These are phyloP conservation scores for Ectropis crepuscularia DNA, from an alignment of 2,888 invertebrate species.

Conservation along the genomic window DNA sequence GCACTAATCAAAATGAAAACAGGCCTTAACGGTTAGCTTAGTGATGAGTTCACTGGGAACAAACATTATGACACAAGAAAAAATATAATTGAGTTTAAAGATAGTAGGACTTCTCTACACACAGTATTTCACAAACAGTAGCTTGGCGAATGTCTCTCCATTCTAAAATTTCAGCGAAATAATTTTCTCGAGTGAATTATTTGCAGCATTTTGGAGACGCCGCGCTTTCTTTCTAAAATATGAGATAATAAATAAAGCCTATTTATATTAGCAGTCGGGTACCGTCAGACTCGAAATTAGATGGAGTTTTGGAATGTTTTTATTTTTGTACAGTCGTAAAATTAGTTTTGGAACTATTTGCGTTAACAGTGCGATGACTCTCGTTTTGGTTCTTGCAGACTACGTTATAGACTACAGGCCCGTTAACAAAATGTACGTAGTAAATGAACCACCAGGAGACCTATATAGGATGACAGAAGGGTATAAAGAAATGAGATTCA, in stretches of 20 bases:
- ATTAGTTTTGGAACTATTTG: conserved; percentile 3
- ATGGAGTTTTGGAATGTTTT: conserved; percentile 12
- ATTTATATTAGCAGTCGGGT: conserved; percentile 18
- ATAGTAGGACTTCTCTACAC: too few relatives aligned
- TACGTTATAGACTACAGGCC: neutral
- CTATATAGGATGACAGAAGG: too few relatives aligned
- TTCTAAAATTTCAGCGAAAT: conserved; percentile 12
- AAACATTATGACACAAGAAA: too few relatives aligned
- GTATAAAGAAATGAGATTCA: too few relatives aligned
- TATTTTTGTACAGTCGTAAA: conserved; percentile 15
- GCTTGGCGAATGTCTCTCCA: neutral
- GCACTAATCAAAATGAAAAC: too few relatives aligned
- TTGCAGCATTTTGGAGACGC: conserved; percentile 6
- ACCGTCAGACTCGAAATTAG: conserved; percentile 21
- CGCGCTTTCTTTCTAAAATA: conserved; percentile 21
- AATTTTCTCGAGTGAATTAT: conserved; percentile 10
- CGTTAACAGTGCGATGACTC: conserved; percentile 16
- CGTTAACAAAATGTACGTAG: too few relatives aligned
- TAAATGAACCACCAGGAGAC: too few relatives aligned
- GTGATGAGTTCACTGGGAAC: too few relatives aligned
- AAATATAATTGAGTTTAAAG: too few relatives aligned
- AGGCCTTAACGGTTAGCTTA: too few relatives aligned
- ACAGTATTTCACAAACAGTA: too few relatives aligned
- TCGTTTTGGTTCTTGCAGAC: neutral
- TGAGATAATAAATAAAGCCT: conserved; percentile 23